Evolutionary conservation across 2,888 invertebrate genomes (phyloP), one percentile per base, ranked within the genome.

Genomic region (Periphyllus acericola): DNA sequence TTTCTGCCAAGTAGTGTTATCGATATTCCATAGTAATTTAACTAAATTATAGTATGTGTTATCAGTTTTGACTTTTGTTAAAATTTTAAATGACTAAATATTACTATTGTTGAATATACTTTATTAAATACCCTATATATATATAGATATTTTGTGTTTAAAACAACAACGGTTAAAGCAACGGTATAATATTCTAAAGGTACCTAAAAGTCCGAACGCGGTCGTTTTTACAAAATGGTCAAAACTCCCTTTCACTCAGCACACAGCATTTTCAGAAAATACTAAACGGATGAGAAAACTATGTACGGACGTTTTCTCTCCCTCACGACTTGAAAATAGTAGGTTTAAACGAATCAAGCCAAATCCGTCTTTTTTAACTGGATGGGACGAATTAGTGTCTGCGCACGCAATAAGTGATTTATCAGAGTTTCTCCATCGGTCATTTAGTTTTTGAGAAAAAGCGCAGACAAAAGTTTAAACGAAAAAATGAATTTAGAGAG

Each of bases 291-390:
- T 32, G 83, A 19, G 60, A 75, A 75, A 83, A 75, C 60, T 83
- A 60, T 25, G 36, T 60, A 29, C 36, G 60, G 74, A 60, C 40
- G 40, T 74, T 34, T 83, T 74, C 52, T 60, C n/a, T 74, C 36
- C 36, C 74, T n/a, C 34, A n/a, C 29, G 29, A 83, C 36, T 74
- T 60, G 36, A 60, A 40, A 83, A n/a, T n/a, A 83, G 55, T 36
- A 29, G 75, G 60, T 60, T 60, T 83, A 68, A 71, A 79, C 71
- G 79, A 79, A 79, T 86, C 79, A 86, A 79, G 29, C 79, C 86
- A 40, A 79, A 86, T 86, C 86, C 86, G 86, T 86, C 85, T 85
- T 85, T 86, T 79, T 86, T 86, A 86, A 79, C 86, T 52, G 86
- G 72, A 79, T 52, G 79, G 55, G 29, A 71, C 71, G 79, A 79